Base-by-base conservation (phyloP, 2,113 vertebrate species). In the Ophthalmolycus amberensis region DNA sequence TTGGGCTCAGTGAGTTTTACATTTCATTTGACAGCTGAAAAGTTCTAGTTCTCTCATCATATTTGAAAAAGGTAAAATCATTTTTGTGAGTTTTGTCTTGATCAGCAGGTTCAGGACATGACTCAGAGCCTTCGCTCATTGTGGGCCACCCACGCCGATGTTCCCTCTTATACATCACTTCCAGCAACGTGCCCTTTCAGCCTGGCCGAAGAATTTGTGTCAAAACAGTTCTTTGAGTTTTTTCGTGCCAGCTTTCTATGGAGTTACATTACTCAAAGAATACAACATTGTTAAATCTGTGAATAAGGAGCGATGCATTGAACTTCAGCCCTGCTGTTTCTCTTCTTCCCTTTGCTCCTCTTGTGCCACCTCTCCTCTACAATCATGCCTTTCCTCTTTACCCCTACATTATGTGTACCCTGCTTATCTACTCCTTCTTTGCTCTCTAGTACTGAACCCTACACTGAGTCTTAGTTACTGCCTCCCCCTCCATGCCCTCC, bases 101-200 rank as follows among this genome's bases (percentile, higher is more conserved):
- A 68, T 71, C 72, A 77, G 78, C 62, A 75, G 68, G 44, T 81
- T 73, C 11, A 66, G 22, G 44, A 20, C 71, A 75, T 80, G 79
- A 88, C 66, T 90, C 82, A 85, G 42, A 70, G 64, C 58, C 25
- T 50, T 79, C 58, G 44, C 79, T 71, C 76, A 76, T 22, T 70
- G 32, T 78, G 37, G 37, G 16, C 42, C 71, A 18, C 83, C 79
- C 56, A 78, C 75, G 4, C 7, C 40, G 44, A 11, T 46, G 46
- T n/a, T 82, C 60, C 68, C 59, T 71, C 59, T 74, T 48, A 71
- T 25, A 59, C 69, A 37, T 77, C 15, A 6, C 60, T 50, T 60
- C 58, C 38, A 67, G 68, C 27, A 42, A 14, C 58, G 65, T 70
- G 37, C 2, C 66, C 20, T 27, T n/a, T 34, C 14, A 67, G 50